phyloP scores from a whole-genome alignment of 1,140 invertebrate species.

The Bombyx mandarina region DNA sequence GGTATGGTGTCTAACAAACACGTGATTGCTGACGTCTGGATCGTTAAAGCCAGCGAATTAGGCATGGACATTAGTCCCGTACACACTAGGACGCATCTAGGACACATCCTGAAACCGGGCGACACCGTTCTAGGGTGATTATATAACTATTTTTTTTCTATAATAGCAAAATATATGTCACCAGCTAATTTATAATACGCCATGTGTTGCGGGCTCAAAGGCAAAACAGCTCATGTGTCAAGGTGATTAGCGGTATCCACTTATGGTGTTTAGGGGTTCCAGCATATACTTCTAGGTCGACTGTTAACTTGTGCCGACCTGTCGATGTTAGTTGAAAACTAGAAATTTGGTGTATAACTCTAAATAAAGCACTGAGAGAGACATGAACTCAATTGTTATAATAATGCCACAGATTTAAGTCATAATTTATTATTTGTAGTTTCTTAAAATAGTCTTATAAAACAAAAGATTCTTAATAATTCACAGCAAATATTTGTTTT shows the following conservation, averaged over 20 bases:
- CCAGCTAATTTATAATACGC: background rate
- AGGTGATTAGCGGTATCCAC: background rate
- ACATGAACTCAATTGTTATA: too few relatives aligned
- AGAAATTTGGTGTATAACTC: too few relatives aligned
- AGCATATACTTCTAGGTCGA: too few relatives aligned
- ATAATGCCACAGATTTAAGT: too few relatives aligned
- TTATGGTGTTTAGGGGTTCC: background rate
- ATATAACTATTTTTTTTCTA: background rate
- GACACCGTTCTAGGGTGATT: constrained; percentile 91
- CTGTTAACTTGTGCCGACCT: too few relatives aligned
- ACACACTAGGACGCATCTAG: constrained; percentile 93
- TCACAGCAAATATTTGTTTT: constrained; percentile 2
- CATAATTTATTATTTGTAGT: too few relatives aligned
- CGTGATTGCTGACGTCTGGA: constrained; percentile 93
- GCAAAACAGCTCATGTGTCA: too few relatives aligned
- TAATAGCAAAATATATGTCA: background rate
- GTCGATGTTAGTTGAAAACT: too few relatives aligned
- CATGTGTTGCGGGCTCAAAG: too few relatives aligned
- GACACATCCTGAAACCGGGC: constrained; percentile 92
- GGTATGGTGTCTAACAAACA: constrained; percentile 90
- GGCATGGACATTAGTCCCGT: constrained; percentile 87
- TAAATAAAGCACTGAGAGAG: too few relatives aligned
- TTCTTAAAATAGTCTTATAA: too few relatives aligned
- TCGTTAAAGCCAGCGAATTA: constrained; percentile 90
- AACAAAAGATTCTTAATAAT: too few relatives aligned